These are phyloP conservation scores for Astropecten irregularis DNA, from an alignment of 53 echinoderm and acorn worm species.

Conservation along the genomic window DNA sequence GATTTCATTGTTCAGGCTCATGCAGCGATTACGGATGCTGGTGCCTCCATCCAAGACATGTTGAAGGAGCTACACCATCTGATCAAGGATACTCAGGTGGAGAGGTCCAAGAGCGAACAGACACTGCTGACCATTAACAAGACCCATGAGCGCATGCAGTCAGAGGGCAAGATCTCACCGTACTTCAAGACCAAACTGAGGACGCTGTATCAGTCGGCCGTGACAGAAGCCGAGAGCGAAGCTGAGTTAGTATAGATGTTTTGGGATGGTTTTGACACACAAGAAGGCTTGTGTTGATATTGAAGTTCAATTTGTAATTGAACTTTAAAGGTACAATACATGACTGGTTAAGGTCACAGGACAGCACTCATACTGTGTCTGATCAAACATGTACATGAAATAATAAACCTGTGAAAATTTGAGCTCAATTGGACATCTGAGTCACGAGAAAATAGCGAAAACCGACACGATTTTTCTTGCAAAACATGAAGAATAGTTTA, in stretches of 20 bases:
- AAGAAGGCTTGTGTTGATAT: no score
- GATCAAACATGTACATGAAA: no score
- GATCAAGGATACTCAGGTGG: slow-evolving; percentile 81
- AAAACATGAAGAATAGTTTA: no score
- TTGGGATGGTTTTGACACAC: no score
- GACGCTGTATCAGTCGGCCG: slow-evolving; percentile 84
- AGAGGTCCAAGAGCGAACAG: slow-evolving; percentile 76
- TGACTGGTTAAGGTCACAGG: no score
- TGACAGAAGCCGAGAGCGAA: slow-evolving; percentile 89
- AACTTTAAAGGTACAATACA: no score
- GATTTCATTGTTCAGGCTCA: slow-evolving; percentile 20
- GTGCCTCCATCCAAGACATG: slow-evolving; percentile 78
- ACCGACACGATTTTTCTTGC: no score
- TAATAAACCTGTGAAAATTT: no score
- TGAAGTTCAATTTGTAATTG: no score
- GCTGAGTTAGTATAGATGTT: slow-evolving; percentile 82
- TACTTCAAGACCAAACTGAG: slow-evolving; percentile 90
- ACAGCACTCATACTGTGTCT: no score
- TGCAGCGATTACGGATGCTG: slow-evolving; percentile 46
- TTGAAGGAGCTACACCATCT: slow-evolving; percentile 74
- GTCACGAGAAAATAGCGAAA: no score
- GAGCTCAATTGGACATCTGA: no score
- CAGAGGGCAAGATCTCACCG: slow-evolving; percentile 83
- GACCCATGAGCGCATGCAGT: slow-evolving; percentile 90
- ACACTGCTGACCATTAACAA: slow-evolving; percentile 82